Base-by-base conservation (phyloP, 2,797 vertebrate species). In the Myotis myotis region DNA sequence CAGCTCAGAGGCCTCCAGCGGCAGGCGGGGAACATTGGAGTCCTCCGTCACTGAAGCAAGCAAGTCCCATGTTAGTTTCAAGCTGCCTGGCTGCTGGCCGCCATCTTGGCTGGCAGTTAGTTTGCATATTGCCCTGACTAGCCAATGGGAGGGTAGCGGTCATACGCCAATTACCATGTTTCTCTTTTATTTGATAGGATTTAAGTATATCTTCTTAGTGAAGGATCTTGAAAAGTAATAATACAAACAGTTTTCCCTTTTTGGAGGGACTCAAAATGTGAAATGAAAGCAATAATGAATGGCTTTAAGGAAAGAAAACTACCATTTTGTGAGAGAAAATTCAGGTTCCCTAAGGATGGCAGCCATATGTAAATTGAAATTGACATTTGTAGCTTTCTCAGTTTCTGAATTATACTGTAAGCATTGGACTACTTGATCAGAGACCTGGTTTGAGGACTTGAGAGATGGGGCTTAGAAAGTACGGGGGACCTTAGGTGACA, bases 291-390 rank as follows among this genome's bases (percentile, higher is more conserved):
- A 93, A n/a, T 89, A 30, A 41, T 66, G 19, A 9, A n/a, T 47
- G 22, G 33, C 41, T 96, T 92, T 92, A 92, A 78, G 88, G 92
- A 78, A 78, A 92, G 60, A 84, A n/a, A 84, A 79, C 12, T 75
- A 57, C 25, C 11, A 41, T 62, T 89, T 81, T 81, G 23, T 28
- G 53, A 75, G 22, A 85, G 72, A 82, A 79, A 60, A 62, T 79
- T 51, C 19, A 60, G 38, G 9, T 80, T 74, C 47, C 60, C 66
- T 71, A 70, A n/a, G 57, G 23, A 47, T 66, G 41, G 17, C 7
- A 20, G 49, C 4, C 1, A 16, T 36, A 23, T 82, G 11, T 82
- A 70, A 78, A 44, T 7, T 92, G 25, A 91, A 74, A 70, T 84
- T 41, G 75, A 55, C 47, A 44, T 41, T 70, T 66, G 13, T 70